These are phyloP conservation scores for Calameuta pallipes DNA, from an alignment of 2,888 invertebrate genomes.

Conservation along the genomic window DNA sequence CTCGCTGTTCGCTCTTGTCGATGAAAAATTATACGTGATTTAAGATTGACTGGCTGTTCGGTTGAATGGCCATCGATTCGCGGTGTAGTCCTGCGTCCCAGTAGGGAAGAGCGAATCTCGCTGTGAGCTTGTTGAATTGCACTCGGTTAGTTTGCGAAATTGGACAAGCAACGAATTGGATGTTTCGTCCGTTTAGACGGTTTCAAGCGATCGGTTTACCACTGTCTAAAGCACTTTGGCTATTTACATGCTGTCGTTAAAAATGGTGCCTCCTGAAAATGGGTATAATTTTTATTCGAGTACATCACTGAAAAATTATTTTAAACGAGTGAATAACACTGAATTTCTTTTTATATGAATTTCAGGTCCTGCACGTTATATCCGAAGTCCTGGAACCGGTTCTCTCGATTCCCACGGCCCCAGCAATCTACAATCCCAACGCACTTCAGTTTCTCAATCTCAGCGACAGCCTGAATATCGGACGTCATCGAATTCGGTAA, in stretches of 20 bases:
- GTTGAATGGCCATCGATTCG: not conserved
- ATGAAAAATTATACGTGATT: not conserved
- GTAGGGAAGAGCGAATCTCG: not conserved
- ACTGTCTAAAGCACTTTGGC: not conserved
- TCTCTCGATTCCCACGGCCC: conserved; percentile 68
- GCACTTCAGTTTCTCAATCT: conserved; percentile 83
- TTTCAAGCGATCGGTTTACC: conserved; percentile 11
- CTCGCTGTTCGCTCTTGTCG: not conserved
- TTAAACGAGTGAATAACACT: not conserved
- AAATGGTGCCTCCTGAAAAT: not conserved
- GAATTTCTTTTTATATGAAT: conserved; percentile 32
- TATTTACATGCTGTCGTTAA: not conserved
- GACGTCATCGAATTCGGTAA: conserved; percentile 79
- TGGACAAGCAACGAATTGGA: conserved; percentile 20
- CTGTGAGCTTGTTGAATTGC: conserved; percentile 14
- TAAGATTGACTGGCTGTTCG: not conserved
- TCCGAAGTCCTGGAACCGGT: conserved; percentile 88
- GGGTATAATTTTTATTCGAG: not conserved
- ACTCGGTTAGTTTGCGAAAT: conserved; percentile 19
- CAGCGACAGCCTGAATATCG: conserved; percentile 81
- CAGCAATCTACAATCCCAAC: conserved; percentile 81
- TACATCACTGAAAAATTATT: not conserved
- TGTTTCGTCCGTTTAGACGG: conserved; percentile 8
- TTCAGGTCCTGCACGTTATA: conserved; percentile 86
- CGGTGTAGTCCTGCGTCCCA: not conserved